Conservation (phyloP, 2,888 invertebrate genomes). For the Limenitis camilla region DNA sequence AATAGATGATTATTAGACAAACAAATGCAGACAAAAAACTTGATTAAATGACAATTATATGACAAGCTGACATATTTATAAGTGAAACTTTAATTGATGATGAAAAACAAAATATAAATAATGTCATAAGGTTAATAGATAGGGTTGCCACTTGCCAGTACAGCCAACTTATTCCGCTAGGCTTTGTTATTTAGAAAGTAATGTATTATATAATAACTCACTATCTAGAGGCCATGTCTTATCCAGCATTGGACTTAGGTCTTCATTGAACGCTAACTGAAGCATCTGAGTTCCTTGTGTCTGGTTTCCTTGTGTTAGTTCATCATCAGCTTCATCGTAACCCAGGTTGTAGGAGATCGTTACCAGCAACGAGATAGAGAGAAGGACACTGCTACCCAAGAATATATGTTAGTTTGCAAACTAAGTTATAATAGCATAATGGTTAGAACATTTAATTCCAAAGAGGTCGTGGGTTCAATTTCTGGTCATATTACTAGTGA, state of each 20-base stretch:
- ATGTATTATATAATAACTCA: slow-evolving; percentile 26
- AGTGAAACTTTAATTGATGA: no score
- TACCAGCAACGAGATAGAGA: slow-evolving; percentile 67
- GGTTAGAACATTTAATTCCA: no score
- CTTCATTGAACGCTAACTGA: slow-evolving; percentile 23
- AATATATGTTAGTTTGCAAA: background rate
- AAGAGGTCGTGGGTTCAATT: no score
- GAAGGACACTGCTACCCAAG: slow-evolving; percentile 52
- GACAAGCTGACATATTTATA: no score
- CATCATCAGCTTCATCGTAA: slow-evolving; percentile 32
- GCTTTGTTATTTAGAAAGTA: background rate
- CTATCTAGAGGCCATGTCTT: slow-evolving; percentile 63
- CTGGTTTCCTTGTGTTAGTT: slow-evolving; percentile 16
- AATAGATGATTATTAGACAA: no score
- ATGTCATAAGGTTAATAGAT: no score
- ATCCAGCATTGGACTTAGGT: slow-evolving; percentile 41
- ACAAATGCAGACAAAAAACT: no score
- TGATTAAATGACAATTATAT: no score
- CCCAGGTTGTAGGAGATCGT: slow-evolving; percentile 69
- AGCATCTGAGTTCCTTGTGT: slow-evolving; percentile 21
- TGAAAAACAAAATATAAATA: no score
- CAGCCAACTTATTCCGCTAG: background rate
- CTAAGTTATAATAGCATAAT: no score
- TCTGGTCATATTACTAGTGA: no score
- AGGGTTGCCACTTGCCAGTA: background rate